Percentiles rank a stretch among this genome's conserved stretches.
Conservation (phyloP, 1,140 invertebrate species). For the Agrypnia vestita region DNA sequence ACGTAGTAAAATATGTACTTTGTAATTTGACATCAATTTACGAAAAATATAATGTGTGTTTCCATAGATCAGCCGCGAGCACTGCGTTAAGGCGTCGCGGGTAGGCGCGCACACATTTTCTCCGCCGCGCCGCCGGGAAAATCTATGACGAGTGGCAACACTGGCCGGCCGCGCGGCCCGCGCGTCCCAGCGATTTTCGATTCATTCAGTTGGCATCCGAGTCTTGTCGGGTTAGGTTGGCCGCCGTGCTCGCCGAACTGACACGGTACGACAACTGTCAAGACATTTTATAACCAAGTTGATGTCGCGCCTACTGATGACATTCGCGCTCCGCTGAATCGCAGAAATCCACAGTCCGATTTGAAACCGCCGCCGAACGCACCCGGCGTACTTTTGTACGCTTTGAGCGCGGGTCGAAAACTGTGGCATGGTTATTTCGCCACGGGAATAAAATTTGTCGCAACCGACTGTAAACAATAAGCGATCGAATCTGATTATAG, state of each 20-base stretch:
- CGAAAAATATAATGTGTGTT: background rate
- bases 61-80: background rate
- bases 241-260: constrained; percentile 31
- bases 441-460: background rate
- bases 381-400: background rate
- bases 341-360: background rate
- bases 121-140: constrained; percentile 38
- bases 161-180: constrained; percentile 13
- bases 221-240: constrained; percentile 44
- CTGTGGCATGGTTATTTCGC: constrained; percentile 25
- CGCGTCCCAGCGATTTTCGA: constrained; percentile 23
- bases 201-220: constrained; percentile 49
- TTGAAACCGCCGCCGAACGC: background rate
- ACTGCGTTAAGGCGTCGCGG: too few species aligned
- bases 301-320: constrained; percentile 25
- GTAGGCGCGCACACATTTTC: constrained; percentile 13
- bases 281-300: constrained; percentile 33
- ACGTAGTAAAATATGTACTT: background rate
- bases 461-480: background rate
- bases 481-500: background rate
- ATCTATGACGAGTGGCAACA: constrained; percentile 40
- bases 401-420: background rate
- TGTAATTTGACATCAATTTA: background rate
- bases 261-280: constrained; percentile 35
- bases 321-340: background rate